A percentile compares a stretch with the other conserved stretches of the same genome.
Evolutionary conservation across 2,113 vertebrate genomes (phyloP).

Genomic region (Notechis scutatus): DNA sequence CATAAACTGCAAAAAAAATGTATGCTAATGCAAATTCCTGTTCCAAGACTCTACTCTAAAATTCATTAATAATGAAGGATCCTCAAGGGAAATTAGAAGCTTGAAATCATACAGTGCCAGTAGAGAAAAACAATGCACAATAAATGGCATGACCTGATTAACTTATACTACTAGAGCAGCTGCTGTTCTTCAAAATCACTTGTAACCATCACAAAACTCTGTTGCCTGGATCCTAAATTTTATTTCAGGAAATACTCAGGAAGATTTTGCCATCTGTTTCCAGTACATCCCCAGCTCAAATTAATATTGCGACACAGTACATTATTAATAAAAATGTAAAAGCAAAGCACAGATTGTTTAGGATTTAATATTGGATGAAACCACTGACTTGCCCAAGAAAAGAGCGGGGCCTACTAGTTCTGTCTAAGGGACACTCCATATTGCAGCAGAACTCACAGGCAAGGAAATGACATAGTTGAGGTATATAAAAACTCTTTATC

Average conservation of each 20-base stretch:
- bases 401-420: neutral
- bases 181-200: neutral
- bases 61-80: neutral
- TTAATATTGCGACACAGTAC: neutral
- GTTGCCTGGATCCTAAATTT: neutral
- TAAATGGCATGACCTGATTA: neutral
- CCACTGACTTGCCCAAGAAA: neutral
- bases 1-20: neutral
- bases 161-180: neutral
- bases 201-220: neutral
- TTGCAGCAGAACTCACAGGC: neutral
- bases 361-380: neutral
- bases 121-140: neutral
- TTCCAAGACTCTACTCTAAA: neutral
- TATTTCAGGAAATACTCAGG: neutral
- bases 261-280: neutral
- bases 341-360: neutral
- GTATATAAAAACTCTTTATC: neutral
- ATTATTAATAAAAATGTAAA: neutral
- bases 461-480: neutral
- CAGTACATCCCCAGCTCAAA: neutral
- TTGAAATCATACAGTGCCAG: neutral
- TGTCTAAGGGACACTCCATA: neutral
- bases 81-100: neutral
- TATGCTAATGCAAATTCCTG: neutral